Evolutionary conservation across 2,797 vertebrate genomes (phyloP), one percentile per base, ranked within the genome.

Genomic region (Holocentrus rufus): DNA sequence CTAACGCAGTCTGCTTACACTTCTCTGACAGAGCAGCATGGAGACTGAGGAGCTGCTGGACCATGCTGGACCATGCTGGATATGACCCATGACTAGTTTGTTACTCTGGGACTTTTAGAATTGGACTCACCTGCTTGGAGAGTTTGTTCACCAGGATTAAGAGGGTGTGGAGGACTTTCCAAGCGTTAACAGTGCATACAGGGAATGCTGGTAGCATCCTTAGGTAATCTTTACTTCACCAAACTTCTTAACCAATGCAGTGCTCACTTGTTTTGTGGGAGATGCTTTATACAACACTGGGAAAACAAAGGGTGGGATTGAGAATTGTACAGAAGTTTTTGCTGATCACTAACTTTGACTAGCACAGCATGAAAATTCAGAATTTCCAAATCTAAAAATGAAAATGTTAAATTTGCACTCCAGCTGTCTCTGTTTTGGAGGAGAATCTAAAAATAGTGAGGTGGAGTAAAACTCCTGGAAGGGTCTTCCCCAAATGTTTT

Each of bases 181-280:
- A 63, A 59, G 53, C 61, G 69, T 42, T 77, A 50, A 39, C 79
- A 73, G 47, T 50, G 46, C 52, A 22, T 73, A 69, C 67, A 90
- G 86, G 82, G 70, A 75, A 76, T 17, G 8, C 66, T 75, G 66
- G 10, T 31, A 69, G 61, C 76, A 76, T 73, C 74, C 82, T 31
- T 80, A 90, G 92, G 92, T 94, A 90, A 93, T 88, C 56, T 85
- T 66, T 71, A 23, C 60, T 57, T 58, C 70, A 36, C n/a, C 13
- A 65, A 76, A 82, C 57, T 73, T 81, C 71, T 72, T 2, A 52
- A 60, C 20, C 20, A 13, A 42, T 52, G 0, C 30, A 54, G 27
- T 68, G 27, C 27, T 57, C 27, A 62, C 70, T 67, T 82, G 44
- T 62, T 82, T 67, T 39, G 60, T 62, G 25, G 58, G 27, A 58